Evolutionary conservation across 2,113 vertebrate species (phyloP).

Genomic region (Desmodus rotundus): DNA sequence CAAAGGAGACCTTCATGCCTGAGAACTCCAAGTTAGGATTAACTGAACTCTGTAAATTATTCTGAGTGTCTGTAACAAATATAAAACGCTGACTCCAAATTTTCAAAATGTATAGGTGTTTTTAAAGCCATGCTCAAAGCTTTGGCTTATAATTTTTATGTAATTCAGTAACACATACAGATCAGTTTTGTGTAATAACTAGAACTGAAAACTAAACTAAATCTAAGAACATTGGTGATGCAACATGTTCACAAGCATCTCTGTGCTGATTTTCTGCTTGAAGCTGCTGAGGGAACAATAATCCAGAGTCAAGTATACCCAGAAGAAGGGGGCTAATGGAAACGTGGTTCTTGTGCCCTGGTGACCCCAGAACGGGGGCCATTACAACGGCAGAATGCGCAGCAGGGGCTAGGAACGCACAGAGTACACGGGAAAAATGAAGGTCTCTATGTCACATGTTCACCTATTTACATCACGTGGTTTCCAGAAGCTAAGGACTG

Average conservation of each 20-base stretch:
- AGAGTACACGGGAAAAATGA: not conserved
- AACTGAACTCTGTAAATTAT: not conserved
- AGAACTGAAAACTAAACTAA: not conserved
- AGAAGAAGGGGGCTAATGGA: not conserved
- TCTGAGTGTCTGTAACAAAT: not conserved
- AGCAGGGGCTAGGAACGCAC: not conserved
- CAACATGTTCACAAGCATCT: not conserved
- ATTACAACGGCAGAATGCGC: not conserved
- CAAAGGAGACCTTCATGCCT: not conserved
- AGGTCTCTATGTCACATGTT: not conserved
- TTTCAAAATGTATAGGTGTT: not conserved
- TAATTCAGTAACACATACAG: not conserved
- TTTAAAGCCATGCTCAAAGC: not conserved
- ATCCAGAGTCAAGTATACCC: not conserved
- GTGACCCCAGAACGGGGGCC: not conserved
- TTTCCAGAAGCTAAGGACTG: not conserved
- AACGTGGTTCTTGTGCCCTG: not conserved
- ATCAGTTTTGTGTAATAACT: not conserved
- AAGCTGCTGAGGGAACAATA: not conserved
- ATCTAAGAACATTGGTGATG: not conserved
- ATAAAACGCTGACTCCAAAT: not conserved
- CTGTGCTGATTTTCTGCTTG: not conserved
- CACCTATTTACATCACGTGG: not conserved
- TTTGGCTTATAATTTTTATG: not conserved
- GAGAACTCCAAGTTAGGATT: not conserved